Conservation (phyloP, 2,888 invertebrate species). For the Glyphotaelius pellucidus region DNA sequence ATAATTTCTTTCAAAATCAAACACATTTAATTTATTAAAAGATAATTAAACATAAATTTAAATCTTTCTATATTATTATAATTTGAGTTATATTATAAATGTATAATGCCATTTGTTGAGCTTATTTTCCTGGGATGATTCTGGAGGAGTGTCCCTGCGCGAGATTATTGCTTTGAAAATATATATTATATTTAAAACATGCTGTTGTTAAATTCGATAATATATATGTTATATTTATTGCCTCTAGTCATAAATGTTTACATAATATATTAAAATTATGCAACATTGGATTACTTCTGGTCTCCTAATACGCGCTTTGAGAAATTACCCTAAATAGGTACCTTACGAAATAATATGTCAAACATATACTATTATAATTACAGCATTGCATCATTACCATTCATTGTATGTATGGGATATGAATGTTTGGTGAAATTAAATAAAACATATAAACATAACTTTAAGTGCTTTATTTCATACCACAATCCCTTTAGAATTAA, state of each 20-base stretch:
- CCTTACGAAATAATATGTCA: conserved; percentile 64
- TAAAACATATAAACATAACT: conserved; percentile 67
- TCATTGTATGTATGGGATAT: conserved; percentile 74
- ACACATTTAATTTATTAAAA: background rate
- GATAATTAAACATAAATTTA: conserved; percentile 2
- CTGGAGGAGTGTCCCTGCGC: conserved; percentile 42
- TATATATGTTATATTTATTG: conserved; percentile 58
- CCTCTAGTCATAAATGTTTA: conserved; percentile 65
- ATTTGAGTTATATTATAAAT: conserved; percentile 35
- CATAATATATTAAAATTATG: conserved; percentile 63
- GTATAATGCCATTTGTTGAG: conserved; percentile 43
- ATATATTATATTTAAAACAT: conserved; percentile 45
- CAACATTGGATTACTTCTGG: conserved; percentile 63
- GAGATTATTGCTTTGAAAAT: conserved; percentile 55
- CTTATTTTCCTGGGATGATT: background rate
- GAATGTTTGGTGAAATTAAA: conserved; percentile 73
- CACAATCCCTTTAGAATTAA: background rate
- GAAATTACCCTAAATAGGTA: conserved; percentile 64
- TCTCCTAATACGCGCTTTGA: conserved; percentile 64
- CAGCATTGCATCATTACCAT: conserved; percentile 65
- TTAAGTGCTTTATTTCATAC: conserved; percentile 57
- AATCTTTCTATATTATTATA: conserved; percentile 42
- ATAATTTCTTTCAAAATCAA: conserved; percentile 20
- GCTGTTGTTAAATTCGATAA: conserved; percentile 60
- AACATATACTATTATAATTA: conserved; percentile 61